phyloP scores from a whole-genome alignment of 2,888 invertebrate species.

The Rhingia rostrata region DNA sequence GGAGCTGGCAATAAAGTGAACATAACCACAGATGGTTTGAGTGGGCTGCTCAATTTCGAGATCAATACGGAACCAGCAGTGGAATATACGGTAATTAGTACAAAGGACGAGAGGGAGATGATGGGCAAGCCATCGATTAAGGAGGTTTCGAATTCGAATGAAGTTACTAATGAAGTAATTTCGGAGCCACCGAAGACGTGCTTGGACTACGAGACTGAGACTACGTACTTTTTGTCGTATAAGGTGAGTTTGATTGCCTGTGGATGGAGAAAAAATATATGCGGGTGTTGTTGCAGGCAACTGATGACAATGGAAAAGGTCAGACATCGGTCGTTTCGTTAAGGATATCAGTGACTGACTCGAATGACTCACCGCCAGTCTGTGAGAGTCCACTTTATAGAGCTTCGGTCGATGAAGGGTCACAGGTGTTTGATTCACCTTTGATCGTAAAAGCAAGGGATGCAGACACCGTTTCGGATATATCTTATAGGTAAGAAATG shows the following conservation, averaged over 20 bases:
- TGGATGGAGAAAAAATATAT: background rate
- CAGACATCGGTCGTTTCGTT: constrained; percentile 91
- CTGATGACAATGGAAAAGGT: constrained; percentile 91
- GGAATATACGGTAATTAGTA: constrained; percentile 78
- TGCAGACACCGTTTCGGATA: constrained; percentile 90
- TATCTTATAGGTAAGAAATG: constrained; percentile 85
- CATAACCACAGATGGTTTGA: constrained; percentile 72
- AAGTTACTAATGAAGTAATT: constrained; percentile 75
- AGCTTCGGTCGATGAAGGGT: constrained; percentile 93
- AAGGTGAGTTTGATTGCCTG: constrained; percentile 85
- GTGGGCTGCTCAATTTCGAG: constrained; percentile 75
- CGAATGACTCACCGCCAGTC: constrained; percentile 94
- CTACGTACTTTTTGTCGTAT: constrained; percentile 92
- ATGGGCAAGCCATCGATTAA: constrained; percentile 64
- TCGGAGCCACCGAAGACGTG: constrained; percentile 86
- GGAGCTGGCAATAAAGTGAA: constrained; percentile 69
- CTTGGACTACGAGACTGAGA: constrained; percentile 92
- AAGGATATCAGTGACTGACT: constrained; percentile 90
- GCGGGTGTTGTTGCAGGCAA: constrained; percentile 85
- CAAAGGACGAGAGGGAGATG: constrained; percentile 46
- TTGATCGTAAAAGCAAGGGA: constrained; percentile 89
- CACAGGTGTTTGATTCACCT: constrained; percentile 92
- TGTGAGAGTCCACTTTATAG: constrained; percentile 91
- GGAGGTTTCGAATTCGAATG: constrained; percentile 66
- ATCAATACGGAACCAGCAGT: constrained; percentile 79